phyloP scores from a whole-genome alignment of 1,140 invertebrate genomes.

The Mylabris phalerata region DNA sequence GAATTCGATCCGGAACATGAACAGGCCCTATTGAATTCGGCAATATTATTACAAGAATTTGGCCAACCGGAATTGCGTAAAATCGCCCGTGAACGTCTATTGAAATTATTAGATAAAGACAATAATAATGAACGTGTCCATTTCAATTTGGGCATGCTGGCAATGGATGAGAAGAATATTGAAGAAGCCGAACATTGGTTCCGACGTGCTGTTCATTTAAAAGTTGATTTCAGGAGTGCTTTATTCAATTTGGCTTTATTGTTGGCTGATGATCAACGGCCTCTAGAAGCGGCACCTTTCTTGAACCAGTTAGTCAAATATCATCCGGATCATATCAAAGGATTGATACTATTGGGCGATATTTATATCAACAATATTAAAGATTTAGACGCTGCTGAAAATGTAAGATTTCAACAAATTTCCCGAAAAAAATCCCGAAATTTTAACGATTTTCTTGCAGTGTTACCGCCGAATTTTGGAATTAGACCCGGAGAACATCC shows the following conservation, averaged over 20 bases:
- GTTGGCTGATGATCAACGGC: conserved; percentile 78
- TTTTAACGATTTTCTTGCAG: conserved; percentile 45
- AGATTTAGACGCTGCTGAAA: conserved; percentile 86
- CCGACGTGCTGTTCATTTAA: conserved; percentile 74
- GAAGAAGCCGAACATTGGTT: conserved; percentile 86
- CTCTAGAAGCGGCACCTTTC: conserved; percentile 87
- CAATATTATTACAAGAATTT: conserved; percentile 86
- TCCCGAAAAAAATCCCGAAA: background rate
- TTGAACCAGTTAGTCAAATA: conserved; percentile 85
- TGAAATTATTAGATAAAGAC: conserved; percentile 74
- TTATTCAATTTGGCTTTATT: conserved; percentile 91
- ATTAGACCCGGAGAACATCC: conserved; percentile 84
- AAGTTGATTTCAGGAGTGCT: conserved; percentile 82
- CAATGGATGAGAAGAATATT: conserved; percentile 89
- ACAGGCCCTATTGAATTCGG: conserved; percentile 91
- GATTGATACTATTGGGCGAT: conserved; percentile 87
- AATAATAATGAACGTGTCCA: conserved; percentile 79
- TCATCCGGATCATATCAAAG: conserved; percentile 92
- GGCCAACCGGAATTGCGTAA: conserved; percentile 71
- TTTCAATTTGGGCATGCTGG: conserved; percentile 88
- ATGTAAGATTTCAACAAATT: conserved; percentile 49
- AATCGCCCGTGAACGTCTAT: conserved; percentile 68
- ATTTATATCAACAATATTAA: conserved; percentile 96
- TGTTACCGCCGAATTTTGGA: conserved; percentile 85
- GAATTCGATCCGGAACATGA: conserved; percentile 91